Percentiles rank a stretch among this genome's conserved stretches.
These are phyloP conservation scores for Whitmania pigra DNA, from an alignment of 1,140 invertebrate genomes.

Conservation along the genomic window DNA sequence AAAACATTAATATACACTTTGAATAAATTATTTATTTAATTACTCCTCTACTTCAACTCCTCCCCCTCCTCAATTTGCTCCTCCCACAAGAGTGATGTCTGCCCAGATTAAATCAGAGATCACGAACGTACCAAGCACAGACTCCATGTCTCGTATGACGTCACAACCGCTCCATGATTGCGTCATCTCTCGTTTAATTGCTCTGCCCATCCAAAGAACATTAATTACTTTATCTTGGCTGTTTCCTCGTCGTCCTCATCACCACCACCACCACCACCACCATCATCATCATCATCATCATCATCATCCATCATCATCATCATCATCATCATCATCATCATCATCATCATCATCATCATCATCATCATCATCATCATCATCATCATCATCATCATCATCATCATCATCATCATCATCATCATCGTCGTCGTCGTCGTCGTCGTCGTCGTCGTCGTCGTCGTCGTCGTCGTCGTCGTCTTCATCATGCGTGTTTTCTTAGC, in stretches of 20 bases:
- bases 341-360: slow-evolving; percentile 9
- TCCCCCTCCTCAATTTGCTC: too few relatives aligned
- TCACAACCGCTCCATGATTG: too few relatives aligned
- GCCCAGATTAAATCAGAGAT: too few relatives aligned
- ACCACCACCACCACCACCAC: not conserved
- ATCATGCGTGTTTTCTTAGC: not conserved
- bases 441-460: not conserved
- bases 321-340: not conserved
- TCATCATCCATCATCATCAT: not conserved
- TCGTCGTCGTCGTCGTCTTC: not conserved
- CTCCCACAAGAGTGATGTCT: too few relatives aligned
- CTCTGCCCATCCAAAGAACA: too few relatives aligned
- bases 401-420: not conserved
- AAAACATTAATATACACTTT: too few relatives aligned
- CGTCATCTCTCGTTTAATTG: too few relatives aligned
- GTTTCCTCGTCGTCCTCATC: not conserved
- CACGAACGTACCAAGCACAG: too few relatives aligned
- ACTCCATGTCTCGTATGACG: too few relatives aligned
- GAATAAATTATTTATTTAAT: too few relatives aligned
- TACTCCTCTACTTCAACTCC: too few relatives aligned
- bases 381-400: slow-evolving; percentile 4
- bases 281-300: not conserved
- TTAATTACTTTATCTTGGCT: not conserved
- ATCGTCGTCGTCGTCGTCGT: not conserved
- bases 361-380: not conserved